These are phyloP conservation scores for Scolopax rusticola DNA, from an alignment of 2,797 vertebrate genomes.

Conservation along the genomic window DNA sequence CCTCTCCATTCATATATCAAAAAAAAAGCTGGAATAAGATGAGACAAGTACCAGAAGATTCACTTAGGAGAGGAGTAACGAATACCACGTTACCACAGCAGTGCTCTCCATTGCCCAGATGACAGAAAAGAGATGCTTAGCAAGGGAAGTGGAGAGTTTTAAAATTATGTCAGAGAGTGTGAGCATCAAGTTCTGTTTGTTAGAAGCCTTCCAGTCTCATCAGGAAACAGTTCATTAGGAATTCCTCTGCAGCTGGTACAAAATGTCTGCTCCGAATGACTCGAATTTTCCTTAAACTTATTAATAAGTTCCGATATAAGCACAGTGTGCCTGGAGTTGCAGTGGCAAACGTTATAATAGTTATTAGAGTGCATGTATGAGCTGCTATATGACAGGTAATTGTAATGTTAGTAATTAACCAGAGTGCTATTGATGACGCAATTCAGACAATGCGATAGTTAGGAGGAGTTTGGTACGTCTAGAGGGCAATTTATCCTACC, in stretches of 20 bases:
- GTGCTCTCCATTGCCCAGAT: background rate
- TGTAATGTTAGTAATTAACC: background rate
- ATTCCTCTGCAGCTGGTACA: constrained; percentile 8
- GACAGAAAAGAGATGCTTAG: background rate
- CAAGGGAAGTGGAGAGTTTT: background rate
- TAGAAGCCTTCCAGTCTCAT: constrained; percentile 11
- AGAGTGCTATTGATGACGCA: background rate
- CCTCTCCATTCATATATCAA: background rate
- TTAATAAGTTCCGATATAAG: background rate
- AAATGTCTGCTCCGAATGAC: background rate
- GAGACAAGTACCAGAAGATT: background rate
- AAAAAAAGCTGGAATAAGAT: background rate
- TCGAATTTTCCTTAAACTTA: background rate
- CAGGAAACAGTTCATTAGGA: constrained; percentile 31
- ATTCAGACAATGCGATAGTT: background rate
- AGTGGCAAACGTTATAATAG: background rate
- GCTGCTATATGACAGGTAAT: background rate
- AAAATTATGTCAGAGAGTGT: background rate
- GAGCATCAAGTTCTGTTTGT: background rate
- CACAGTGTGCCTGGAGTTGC: background rate
- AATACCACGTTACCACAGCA: background rate
- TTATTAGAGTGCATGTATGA: background rate
- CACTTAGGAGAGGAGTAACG: background rate
- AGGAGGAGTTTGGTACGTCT: background rate
- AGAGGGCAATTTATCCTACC: background rate